Base-by-base conservation (phyloP, 2,888 invertebrate genomes). In the Yponomeuta plumbellus region DNA sequence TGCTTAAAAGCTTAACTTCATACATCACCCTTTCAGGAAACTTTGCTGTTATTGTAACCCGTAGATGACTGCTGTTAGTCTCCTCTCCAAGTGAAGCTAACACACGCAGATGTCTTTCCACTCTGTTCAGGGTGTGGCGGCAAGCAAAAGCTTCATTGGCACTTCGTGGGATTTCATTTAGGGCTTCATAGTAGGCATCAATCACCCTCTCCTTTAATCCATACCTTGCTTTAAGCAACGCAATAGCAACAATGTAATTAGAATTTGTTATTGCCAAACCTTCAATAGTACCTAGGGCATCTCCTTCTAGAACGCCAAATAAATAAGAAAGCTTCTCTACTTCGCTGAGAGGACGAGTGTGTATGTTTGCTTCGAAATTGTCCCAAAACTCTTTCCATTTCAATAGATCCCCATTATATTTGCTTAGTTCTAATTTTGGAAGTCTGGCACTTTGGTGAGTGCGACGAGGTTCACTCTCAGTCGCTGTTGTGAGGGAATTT, bases 81-180 rank as follows among this genome's bases (percentile, higher is more conserved):
- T 67, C 56, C 59, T 67, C 65, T 39, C 65, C 65, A 20, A 67
- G n/a, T 11, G 44, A 13, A 3, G 64, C 11, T 1, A 67, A 22
- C 17, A 67, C 67, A 3, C 67, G 13, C 17, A 67, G 26, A 61
- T 67, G 67, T 23, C 52, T 65, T 58, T 67, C 67, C 17, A 67
- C 44, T 17, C 39, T 13, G 39, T 67, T 61, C 2, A 65, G 22
- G 8, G 23, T 67, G 10, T 20, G 20, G 6, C 65, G 5, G n/a
- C 65, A 65, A 17, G 56, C 56, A 17, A 17, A n/a, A 10, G 58
- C 17, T 13, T 4, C 13, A 17, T 56, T 11, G 59, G 11, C 21
- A 10, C 20, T 11, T 22, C 61, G n/a, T 13, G 11, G n/a, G 5
- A 61, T 10, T 13, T 61, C 6, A 23, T 2, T 23, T 22, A 61